Conservation (phyloP, 1,140 invertebrate genomes). For the Bombus cullumanus region DNA sequence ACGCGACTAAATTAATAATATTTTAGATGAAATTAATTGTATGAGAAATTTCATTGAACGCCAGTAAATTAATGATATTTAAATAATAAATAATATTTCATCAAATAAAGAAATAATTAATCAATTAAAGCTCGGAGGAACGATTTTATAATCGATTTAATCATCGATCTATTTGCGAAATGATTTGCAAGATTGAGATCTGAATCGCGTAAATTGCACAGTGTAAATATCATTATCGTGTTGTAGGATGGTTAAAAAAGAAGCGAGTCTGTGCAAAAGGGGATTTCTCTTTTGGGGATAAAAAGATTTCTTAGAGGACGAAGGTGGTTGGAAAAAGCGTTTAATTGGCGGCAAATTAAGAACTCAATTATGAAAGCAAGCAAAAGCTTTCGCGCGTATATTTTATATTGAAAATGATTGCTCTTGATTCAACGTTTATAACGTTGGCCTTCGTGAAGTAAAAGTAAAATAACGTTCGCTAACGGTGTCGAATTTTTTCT, state of each 20-base stretch:
- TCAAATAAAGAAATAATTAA: neutral
- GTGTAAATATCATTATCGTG: neutral
- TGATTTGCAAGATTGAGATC: neutral
- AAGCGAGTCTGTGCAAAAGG: neutral
- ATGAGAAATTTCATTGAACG: neutral
- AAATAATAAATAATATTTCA: neutral
- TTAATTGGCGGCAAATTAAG: slow-evolving; percentile 24
- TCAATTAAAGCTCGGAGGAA: neutral
- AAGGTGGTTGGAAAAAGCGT: slow-evolving; percentile 1
- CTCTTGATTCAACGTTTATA: neutral
- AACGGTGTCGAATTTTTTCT: neutral
- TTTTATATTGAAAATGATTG: too few relatives aligned
- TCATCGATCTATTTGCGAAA: neutral
- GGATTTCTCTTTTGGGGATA: slow-evolving; percentile 33
- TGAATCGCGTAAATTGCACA: too few relatives aligned
- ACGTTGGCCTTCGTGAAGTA: neutral
- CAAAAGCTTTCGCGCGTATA: neutral
- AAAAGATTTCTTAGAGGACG: slow-evolving; percentile 9
- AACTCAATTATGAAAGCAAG: slow-evolving; percentile 4
- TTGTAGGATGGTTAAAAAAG: neutral
- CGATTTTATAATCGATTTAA: neutral
- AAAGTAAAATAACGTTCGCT: neutral
- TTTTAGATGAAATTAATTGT: too few relatives aligned
- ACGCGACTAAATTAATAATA: too few relatives aligned
- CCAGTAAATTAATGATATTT: too few relatives aligned